Evolutionary conservation across 2,888 invertebrate species (phyloP), one percentile per base, ranked within the genome.

Genomic region (Thyatira batis): DNA sequence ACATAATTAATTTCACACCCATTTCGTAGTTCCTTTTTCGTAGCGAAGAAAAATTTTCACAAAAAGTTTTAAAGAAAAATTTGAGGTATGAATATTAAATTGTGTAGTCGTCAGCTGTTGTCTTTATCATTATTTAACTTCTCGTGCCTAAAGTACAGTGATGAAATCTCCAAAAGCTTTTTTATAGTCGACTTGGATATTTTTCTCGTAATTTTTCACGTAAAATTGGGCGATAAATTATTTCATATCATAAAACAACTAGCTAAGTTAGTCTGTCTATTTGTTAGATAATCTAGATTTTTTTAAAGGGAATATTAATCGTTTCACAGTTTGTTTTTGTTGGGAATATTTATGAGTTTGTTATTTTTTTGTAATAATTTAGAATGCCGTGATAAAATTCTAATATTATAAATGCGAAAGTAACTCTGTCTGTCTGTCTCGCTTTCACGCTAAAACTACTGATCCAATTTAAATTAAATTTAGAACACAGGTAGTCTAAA

Each of bases 1-100:
- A n/a, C 4, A n/a, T 39, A 39, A 17, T 39, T 17, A 39, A 8
- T 39, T 39, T 17, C 2, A 11, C 17, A 39, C 8, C 3, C 23
- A 5, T 39, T 8, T 17, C n/a, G 39, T 39, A 17, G 39, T 17
- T 0, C 33, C 2, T 17, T 17, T 39, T 39, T 17, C n/a, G 30
- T 1, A 17, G 8, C 9, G 21, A 45, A 20, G 45, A 21, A 21
- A n/a, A 23, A 45, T 23, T 23, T 45, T 45, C 17, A 4, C 21
- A 9, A 45, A n/a, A 45, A 45, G 21, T 45, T 45, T 45, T 2
- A n/a, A 45, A n/a, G 21, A 45, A 45, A 45, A 45, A 23, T 45
- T 45, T 23, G n/a, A 23, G 45, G n/a, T 21, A 45, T 45, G 45
- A 45, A 45, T 45, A 45, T 21, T 45, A 45, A 45, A 45, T 21